These are phyloP conservation scores for Melikaiella ostensackeni DNA, from an alignment of 2,888 invertebrate genomes.

Conservation along the genomic window DNA sequence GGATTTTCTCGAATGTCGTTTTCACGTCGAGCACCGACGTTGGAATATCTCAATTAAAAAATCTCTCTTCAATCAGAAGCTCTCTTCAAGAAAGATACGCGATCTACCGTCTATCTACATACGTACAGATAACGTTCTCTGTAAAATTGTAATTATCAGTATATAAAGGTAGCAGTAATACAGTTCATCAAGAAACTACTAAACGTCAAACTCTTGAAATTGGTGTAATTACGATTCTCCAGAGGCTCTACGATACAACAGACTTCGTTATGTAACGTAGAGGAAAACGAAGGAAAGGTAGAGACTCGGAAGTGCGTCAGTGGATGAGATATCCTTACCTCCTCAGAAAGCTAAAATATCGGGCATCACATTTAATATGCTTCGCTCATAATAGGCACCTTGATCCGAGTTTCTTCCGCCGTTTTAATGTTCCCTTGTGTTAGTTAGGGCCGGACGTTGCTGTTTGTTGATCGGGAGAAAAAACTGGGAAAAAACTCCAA, in stretches of 20 bases:
- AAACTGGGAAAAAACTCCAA: too few species aligned
- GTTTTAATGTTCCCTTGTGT: neutral
- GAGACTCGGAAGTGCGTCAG: constrained; percentile 74
- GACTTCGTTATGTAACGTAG: constrained; percentile 70
- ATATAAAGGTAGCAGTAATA: constrained; percentile 38
- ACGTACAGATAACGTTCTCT: constrained; percentile 54
- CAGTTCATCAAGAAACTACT: constrained; percentile 57
- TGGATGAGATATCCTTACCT: constrained; percentile 77
- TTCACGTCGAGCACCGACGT: constrained; percentile 5
- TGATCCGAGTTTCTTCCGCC: constrained; percentile 55
- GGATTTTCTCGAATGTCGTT: constrained; percentile 39
- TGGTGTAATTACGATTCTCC: constrained; percentile 50
- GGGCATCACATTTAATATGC: constrained; percentile 75
- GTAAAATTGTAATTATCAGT: constrained; percentile 46
- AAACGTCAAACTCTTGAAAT: constrained; percentile 60
- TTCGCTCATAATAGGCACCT: constrained; percentile 61
- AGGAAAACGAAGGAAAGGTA: constrained; percentile 69
- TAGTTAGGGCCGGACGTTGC: too few species aligned
- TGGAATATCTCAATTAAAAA: too few species aligned
- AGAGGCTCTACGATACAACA: constrained; percentile 60
- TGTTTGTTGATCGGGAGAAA: too few species aligned
- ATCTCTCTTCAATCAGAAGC: constrained; percentile 42
- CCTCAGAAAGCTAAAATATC: constrained; percentile 77
- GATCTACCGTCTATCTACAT: constrained; percentile 61
- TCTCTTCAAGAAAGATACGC: constrained; percentile 45